phyloP scores from a whole-genome alignment of 2,888 invertebrate species.

The Cerceris ruficornis region DNA sequence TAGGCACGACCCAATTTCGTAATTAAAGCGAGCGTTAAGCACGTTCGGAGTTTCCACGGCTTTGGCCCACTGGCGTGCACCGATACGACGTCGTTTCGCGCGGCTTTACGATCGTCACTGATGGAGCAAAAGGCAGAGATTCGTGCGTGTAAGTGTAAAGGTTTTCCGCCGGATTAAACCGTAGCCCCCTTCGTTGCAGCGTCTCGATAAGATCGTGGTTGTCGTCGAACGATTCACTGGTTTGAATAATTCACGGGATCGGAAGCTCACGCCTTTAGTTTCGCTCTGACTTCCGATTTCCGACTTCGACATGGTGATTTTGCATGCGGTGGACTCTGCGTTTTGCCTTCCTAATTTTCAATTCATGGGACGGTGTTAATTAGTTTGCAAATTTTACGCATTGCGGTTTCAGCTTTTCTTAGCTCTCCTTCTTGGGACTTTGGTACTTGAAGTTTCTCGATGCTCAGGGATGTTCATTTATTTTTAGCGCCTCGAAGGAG shows the following conservation, averaged over 20 bases:
- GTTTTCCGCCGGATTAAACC: slow-evolving; percentile 34
- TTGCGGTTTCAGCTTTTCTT: too few species aligned
- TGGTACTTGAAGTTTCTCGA: too few species aligned
- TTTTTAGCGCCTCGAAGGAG: too few species aligned
- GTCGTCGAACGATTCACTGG: slow-evolving; percentile 29
- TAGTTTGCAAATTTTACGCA: too few species aligned
- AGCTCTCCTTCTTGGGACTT: too few species aligned
- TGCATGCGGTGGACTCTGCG: not conserved
- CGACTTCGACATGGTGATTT: not conserved
- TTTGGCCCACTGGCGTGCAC: not conserved
- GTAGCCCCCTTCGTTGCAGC: not conserved
- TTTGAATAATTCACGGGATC: slow-evolving; percentile 38
- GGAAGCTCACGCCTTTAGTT: slow-evolving; percentile 4
- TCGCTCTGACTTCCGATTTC: slow-evolving; percentile 18
- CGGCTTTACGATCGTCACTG: not conserved
- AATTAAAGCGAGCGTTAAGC: slow-evolving; percentile 64
- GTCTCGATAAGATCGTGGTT: slow-evolving; percentile 14
- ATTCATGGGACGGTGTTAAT: too few species aligned
- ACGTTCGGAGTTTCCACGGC: slow-evolving; percentile 4
- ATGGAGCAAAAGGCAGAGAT: slow-evolving; percentile 12
- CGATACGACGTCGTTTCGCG: slow-evolving; percentile 22
- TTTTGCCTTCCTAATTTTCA: too few species aligned
- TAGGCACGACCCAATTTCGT: slow-evolving; percentile 63
- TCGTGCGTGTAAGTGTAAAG: slow-evolving; percentile 9
- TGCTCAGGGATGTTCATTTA: too few species aligned